These are phyloP conservation scores for Neoarius graeffei DNA, from an alignment of 2,113 vertebrate genomes.

Conservation along the genomic window DNA sequence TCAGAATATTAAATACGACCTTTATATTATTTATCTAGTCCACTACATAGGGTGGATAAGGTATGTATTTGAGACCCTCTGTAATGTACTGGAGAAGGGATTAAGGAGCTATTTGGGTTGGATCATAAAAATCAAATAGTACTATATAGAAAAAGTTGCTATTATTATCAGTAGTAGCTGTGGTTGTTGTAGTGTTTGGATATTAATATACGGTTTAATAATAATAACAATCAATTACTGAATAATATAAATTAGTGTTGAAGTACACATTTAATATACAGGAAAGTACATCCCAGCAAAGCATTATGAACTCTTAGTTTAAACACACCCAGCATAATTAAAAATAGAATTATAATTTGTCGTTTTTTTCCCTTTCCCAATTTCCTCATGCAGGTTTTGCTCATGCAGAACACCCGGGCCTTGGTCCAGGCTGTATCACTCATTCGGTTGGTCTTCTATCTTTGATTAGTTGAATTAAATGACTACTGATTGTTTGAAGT, in stretches of 20 bases:
- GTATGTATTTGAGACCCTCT: not conserved
- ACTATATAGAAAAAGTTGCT: not conserved
- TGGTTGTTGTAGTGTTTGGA: not conserved
- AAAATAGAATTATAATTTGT: too few relatives aligned
- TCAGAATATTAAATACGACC: not conserved
- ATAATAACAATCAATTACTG: not conserved
- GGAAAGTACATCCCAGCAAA: not conserved
- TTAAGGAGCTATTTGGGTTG: not conserved
- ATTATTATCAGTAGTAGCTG: not conserved
- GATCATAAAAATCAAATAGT: not conserved
- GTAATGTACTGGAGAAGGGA: not conserved
- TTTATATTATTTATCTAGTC: not conserved
- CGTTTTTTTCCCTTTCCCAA: not conserved
- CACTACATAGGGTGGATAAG: not conserved
- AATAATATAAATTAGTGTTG: not conserved
- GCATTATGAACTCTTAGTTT: not conserved
- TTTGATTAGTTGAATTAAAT: not conserved
- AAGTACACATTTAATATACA: not conserved
- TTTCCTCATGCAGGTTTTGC: slow-evolving; percentile 53
- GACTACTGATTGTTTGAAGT: not conserved
- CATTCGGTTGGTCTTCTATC: slow-evolving; percentile 57
- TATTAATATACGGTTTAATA: not conserved
- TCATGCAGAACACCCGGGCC: slow-evolving; percentile 49
- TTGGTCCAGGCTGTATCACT: slow-evolving; percentile 48
- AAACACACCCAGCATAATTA: not conserved